Base-by-base conservation (phyloP, 2,888 invertebrate genomes). In the Diadegma fenestrale region DNA sequence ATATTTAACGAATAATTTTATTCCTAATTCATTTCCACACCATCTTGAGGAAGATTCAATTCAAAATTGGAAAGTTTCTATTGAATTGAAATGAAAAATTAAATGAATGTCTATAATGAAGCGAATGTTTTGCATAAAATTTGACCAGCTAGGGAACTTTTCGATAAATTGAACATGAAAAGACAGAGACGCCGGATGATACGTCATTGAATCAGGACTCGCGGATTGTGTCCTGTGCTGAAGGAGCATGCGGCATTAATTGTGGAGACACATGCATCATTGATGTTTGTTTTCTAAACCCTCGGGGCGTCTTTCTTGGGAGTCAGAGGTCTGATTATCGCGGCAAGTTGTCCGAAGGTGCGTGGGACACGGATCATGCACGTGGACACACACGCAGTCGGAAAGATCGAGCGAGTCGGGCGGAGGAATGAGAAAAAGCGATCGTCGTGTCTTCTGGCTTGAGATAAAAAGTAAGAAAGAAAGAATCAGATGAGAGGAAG, bases 401-500 rank as follows among this genome's bases (percentile, higher is more conserved):
- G 79, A 41, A 72, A 63, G 77, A 82, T 80, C 72, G 84, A 71
- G 43, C 45, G 64, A 61, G 58, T 68, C 61, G 45, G 68, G 41
- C 51, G 63, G 22, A 48, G 41, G 66, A 76, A 78, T 54, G 71
- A 77, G 54, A 82, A 79, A 63, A 79, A 72, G 45, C 54, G 64
- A 71, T 77, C 45, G 30, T 61, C 77, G 77, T 71, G 69, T 82
- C 77, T 77, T 69, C 17, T 22, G 82, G 51, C 43, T 19, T n/a
- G 41, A 51, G 45, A 48, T 51, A 45, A 45, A 58, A 51, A 76
- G 68, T 43, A 45, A 69, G 66, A 45, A 33, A 84, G 80, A 86
- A 82, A 78, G 71, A 80, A 80, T 82, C 85, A 86, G 90, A 85
- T 83, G 85, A 83, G 84, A 79, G 58, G 73, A 81, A 82, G 37